Evolutionary conservation across 2,797 vertebrate species (phyloP), one percentile per base, ranked within the genome.

Genomic region (Sebastes glaucus): DNA sequence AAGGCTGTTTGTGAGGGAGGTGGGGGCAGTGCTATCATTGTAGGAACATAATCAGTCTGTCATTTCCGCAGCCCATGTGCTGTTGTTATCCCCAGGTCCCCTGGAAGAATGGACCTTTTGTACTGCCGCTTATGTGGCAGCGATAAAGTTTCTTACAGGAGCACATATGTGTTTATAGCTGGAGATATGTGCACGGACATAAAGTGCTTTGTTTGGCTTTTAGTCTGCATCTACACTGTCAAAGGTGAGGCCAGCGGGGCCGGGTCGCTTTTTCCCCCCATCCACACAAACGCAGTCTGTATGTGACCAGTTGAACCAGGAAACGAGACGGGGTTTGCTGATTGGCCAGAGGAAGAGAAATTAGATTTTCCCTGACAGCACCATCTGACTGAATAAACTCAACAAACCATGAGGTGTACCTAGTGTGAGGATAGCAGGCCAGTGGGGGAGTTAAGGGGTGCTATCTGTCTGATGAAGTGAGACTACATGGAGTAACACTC

Each of bases 31-130:
- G 94, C 96, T 98, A 97, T 98, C 97, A 96, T 96, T 97, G 96
- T 96, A 96, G 96, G 97, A 98, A 98, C 96, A 97, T 97, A 97
- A 98, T 98, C 97, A 97, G 96, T 93, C 96, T 97, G 96, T 97
- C 96, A 96, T 98, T 98, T 99, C 97, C 97, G 96, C 68, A 96
- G 95, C 95, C 93, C 96, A 96, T 97, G 96, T 96, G 95, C 96
- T 94, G 96, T 94, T 95, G 95, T 96, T 97, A 92, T 74, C 95
- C 96, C 93, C 94, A 92, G 95, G 96, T 97, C 96, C 95, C 10
- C 81, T 78, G 94, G 94, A 97, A 98, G 97, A 99, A 98, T 96
- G 95, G 95, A 88, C 88, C 96, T 96, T 98, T 98, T 99, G 97
- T 98, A 90, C 83, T 65, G 89, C 86, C 20, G 85, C 95, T 96